phyloP scores from a whole-genome alignment of 1,140 invertebrate species.

The Neuroterus valhalla region DNA sequence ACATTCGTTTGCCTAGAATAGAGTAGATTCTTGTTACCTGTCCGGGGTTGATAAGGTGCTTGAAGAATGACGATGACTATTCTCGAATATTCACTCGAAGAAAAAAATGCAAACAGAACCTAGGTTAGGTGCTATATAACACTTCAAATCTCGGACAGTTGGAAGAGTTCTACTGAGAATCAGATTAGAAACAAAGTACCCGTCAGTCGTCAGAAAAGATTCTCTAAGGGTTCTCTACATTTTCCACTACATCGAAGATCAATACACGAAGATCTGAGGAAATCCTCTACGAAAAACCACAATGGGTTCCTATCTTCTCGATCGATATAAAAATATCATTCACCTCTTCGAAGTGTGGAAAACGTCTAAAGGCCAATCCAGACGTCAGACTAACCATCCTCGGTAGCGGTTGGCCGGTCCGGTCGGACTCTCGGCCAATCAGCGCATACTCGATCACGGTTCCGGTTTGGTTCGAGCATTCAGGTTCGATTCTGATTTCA shows the following conservation, averaged over 20 bases:
- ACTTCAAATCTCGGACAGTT: not conserved
- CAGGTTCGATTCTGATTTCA: no score
- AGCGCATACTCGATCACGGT: no score
- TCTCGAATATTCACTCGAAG: not conserved
- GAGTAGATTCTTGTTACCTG: slow-evolving; percentile 1
- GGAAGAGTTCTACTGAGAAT: not conserved
- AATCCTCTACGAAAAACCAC: not conserved
- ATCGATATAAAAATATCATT: slow-evolving; percentile 25
- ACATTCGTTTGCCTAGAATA: slow-evolving; percentile 5
- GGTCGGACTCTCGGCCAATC: no score
- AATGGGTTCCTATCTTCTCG: not conserved
- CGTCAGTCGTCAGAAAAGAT: slow-evolving; percentile 18
- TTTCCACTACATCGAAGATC: not conserved
- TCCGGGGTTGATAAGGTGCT: not conserved
- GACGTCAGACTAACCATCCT: no score
- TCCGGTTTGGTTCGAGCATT: no score
- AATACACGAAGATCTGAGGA: not conserved
- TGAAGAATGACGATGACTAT: no score
- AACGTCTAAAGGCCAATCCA: no score
- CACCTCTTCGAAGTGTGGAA: not conserved
- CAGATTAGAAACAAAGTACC: not conserved
- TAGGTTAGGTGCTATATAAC: not conserved
- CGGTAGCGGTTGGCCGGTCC: no score
- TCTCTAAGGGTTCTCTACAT: not conserved
- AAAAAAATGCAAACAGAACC: not conserved